Evolutionary conservation across 2,888 invertebrate species (phyloP), one percentile per base, ranked within the genome.

Genomic region (Pristionchus maxplancki): DNA sequence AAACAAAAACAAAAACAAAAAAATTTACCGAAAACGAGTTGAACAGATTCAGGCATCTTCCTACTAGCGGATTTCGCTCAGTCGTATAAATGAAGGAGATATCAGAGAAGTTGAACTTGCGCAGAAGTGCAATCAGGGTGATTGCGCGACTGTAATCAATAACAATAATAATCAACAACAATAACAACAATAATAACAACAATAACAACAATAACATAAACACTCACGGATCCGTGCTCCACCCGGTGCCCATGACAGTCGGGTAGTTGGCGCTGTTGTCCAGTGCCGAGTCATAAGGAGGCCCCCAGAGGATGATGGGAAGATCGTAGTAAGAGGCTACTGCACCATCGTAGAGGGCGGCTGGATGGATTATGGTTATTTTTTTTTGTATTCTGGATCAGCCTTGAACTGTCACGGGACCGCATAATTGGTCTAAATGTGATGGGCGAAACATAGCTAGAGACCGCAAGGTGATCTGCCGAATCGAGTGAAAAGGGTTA

Each of bases 221-320:
- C 15, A 40, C 74, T 89, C 74, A 92, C 92, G 91, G 91, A 17
- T 91, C 40, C 6, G 91, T 88, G 67, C 91, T 91, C 24, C 88
- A 88, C 15, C 90, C 89, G 15, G 91, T 89, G 20, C 91, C 89
- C 9, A 91, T 88, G 31, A 91, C 88, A 0, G 91, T 92, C 0
- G 92, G 92, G 83, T 90, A 91, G 40, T 89, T 89, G 62, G 74
- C 87, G 24, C 87, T 88, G 67, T 90, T 88, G 8, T 91, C 84
- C 24, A 92, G 87, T 17, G 88, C 88, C 0, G 90, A 89, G 48
- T 89, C 89, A 40, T 90, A 92, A 5, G 90, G 91, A 0, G 92
- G 92, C 20, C 92, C 92, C 92, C 92, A 92, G 0, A 91, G 83
- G 5, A 91, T 86, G 24, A 92, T 28, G 0, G 92, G 92, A 28